Percentiles rank a stretch among this genome's conserved stretches.
phyloP scores from a whole-genome alignment of 2,113 vertebrate genomes.

The Bettongia penicillata region DNA sequence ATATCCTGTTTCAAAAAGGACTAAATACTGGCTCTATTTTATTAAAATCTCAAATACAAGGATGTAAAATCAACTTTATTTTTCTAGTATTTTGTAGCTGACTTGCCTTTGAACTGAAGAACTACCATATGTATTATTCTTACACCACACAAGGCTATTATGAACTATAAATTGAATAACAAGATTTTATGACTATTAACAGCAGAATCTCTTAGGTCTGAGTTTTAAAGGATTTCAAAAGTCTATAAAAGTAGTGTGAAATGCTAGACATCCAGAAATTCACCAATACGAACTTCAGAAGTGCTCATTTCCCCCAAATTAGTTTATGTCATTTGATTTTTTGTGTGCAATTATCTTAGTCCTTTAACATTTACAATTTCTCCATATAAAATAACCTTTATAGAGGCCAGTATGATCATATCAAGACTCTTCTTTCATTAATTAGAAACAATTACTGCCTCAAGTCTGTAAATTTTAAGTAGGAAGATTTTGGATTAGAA shows the following conservation, averaged over 20 bases:
- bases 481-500: slow-evolving; percentile 3
- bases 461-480: neutral
- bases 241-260: slow-evolving; percentile 40
- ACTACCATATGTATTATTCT: neutral
- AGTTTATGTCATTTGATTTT: slow-evolving; percentile 29
- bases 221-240: slow-evolving; percentile 55
- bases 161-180: slow-evolving; percentile 67
- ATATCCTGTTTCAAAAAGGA: neutral
- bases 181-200: slow-evolving; percentile 61
- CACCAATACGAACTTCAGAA: slow-evolving; percentile 27
- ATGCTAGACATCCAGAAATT: slow-evolving; percentile 37
- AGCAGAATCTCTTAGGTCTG: slow-evolving; percentile 35
- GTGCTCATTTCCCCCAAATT: slow-evolving; percentile 52
- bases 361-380: slow-evolving; percentile 48
- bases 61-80: neutral
- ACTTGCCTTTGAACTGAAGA: slow-evolving; percentile 49
- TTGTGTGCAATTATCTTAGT: slow-evolving; percentile 37
- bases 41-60: slow-evolving; percentile 45
- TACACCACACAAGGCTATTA: slow-evolving; percentile 43
- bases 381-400: slow-evolving; percentile 43
- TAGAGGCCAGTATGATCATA: slow-evolving; percentile 7
- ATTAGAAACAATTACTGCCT: neutral
- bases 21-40: neutral
- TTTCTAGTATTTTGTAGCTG: slow-evolving; percentile 18
- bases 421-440: neutral